phyloP scores from a whole-genome alignment of 2,888 invertebrate species.

The Hecatera dysodea region DNA sequence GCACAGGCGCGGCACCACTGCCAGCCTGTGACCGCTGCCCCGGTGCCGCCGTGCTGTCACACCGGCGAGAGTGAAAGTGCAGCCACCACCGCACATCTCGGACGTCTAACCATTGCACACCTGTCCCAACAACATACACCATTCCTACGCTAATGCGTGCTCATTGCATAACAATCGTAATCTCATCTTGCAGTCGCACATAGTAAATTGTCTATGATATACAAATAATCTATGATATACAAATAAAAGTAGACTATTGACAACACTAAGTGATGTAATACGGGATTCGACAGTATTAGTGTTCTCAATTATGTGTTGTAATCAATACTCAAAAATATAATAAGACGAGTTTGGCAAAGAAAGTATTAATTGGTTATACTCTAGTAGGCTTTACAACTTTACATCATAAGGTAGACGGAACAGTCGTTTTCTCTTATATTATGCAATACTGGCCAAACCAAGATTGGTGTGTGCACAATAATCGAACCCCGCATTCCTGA shows the following conservation, averaged over 20 bases:
- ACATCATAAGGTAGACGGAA: conserved; percentile 54
- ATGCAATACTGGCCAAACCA: conserved; percentile 47
- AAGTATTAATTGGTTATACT: conserved; percentile 61
- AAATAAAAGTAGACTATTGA: conserved; percentile 50
- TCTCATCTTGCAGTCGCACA: conserved; percentile 63
- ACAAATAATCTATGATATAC: conserved; percentile 34
- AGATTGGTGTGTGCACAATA: conserved; percentile 26
- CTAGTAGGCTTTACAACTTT: conserved; percentile 58
- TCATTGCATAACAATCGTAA: conserved; percentile 75
- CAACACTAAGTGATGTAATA: conserved; percentile 47
- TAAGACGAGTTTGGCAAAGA: conserved; percentile 50
- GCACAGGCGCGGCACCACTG: conserved; percentile 86
- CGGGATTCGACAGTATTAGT: conserved; percentile 25
- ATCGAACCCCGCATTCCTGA: conserved; percentile 13
- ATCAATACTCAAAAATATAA: conserved; percentile 44
- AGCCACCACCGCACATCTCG: conserved; percentile 82
- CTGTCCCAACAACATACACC: conserved; percentile 77
- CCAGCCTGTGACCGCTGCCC: conserved; percentile 71
- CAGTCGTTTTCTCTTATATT: conserved; percentile 54
- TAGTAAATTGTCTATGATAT: conserved; percentile 36
- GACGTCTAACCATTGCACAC: conserved; percentile 75
- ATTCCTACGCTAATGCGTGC: conserved; percentile 72
- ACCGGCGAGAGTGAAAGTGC: conserved; percentile 89
- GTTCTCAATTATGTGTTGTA: conserved; percentile 21
- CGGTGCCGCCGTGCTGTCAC: conserved; percentile 71